These are phyloP conservation scores for Nymphalis c-album DNA, from an alignment of 2,888 invertebrate species.

Conservation along the genomic window DNA sequence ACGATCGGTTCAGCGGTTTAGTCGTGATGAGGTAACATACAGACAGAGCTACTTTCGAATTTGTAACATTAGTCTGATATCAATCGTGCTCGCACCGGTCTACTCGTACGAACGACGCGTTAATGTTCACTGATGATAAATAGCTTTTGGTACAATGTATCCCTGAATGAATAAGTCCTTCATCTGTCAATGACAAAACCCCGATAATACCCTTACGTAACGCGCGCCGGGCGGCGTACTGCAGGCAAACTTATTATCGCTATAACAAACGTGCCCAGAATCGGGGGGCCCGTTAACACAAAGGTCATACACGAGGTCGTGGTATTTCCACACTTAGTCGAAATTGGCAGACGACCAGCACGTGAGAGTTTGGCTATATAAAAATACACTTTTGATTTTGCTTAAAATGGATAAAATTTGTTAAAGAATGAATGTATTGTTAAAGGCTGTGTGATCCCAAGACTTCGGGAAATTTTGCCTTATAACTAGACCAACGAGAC, in stretches of 20 bases:
- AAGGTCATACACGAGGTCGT: slow-evolving; percentile 36
- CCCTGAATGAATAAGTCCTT: not conserved
- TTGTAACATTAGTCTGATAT: no score
- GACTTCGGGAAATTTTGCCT: no score
- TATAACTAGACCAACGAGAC: no score
- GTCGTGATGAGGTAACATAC: no score
- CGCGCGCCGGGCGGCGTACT: not conserved
- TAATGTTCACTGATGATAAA: not conserved
- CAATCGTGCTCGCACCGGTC: no score
- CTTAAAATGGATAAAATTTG: not conserved
- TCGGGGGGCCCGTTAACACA: slow-evolving; percentile 15
- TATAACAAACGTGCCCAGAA: slow-evolving; percentile 6
- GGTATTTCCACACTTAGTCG: slow-evolving; percentile 35
- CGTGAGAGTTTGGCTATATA: slow-evolving; percentile 21
- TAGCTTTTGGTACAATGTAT: not conserved
- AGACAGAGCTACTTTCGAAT: no score
- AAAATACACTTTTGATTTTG: slow-evolving; percentile 10
- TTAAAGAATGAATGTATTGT: no score
- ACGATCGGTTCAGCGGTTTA: no score
- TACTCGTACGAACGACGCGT: not conserved
- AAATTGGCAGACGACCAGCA: slow-evolving; percentile 37
- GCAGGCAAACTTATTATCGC: not conserved
- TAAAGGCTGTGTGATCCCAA: no score
- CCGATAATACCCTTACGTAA: not conserved
- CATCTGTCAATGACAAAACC: slow-evolving; percentile 4